These are phyloP conservation scores for Pogonocichla stellata DNA, from an alignment of 2,113 vertebrate genomes.

Conservation along the genomic window DNA sequence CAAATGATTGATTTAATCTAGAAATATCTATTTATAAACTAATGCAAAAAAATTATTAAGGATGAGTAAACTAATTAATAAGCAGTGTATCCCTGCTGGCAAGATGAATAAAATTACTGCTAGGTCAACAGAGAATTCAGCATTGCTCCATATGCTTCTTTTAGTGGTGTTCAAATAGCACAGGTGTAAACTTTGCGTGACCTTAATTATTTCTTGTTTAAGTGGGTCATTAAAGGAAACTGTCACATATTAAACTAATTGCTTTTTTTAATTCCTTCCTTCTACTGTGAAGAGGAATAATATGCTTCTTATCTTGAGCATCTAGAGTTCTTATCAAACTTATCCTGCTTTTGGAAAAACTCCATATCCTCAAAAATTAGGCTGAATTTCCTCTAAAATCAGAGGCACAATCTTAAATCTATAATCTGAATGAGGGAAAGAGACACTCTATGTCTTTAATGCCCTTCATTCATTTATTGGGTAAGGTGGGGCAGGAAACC, in stretches of 20 bases:
- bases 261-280: not conserved
- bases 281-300: not conserved
- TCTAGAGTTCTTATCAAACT: not conserved
- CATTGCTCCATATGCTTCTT: not conserved
- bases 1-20: slow-evolving; percentile 41
- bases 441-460: not conserved
- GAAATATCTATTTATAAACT: slow-evolving; percentile 26
- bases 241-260: not conserved
- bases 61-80: slow-evolving; percentile 37
- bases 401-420: not conserved
- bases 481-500: not conserved
- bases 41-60: slow-evolving; percentile 11
- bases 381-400: not conserved
- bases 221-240: not conserved
- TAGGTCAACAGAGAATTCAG: slow-evolving; percentile 4
- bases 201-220: not conserved
- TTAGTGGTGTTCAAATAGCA: not conserved
- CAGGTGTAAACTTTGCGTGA: not conserved
- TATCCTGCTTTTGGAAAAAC: not conserved
- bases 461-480: not conserved
- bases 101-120: not conserved
- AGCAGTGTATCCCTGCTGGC: not conserved
- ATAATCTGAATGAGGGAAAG: not conserved
- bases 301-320: not conserved
- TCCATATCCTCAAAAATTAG: not conserved